phyloP scores from a whole-genome alignment of 2,113 vertebrate species.

The Orycteropus afer region DNA sequence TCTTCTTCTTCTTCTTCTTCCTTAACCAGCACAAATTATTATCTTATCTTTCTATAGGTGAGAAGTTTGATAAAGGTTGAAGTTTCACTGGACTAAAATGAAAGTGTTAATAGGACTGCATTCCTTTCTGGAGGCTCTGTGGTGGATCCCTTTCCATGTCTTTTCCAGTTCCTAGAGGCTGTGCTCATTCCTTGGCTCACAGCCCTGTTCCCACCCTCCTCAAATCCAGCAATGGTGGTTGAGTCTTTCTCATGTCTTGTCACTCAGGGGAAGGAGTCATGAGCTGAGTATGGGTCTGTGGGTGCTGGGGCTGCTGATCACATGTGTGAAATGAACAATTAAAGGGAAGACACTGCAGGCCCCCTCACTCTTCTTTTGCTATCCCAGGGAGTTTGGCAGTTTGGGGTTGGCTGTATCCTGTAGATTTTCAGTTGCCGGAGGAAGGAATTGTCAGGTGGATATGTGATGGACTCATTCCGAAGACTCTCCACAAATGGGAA shows the following conservation, averaged over 20 bases:
- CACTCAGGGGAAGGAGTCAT: background rate
- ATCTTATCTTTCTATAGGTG: too few species aligned
- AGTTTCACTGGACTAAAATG: too few species aligned
- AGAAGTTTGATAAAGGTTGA: too few species aligned
- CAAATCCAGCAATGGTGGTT: background rate
- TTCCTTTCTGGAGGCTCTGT: background rate
- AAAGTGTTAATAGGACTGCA: too few species aligned
- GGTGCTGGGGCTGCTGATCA: conserved; percentile 77
- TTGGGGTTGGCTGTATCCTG: background rate
- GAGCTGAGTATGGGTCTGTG: conserved; percentile 30
- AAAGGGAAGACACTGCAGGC: conserved; percentile 25
- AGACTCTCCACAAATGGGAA: background rate
- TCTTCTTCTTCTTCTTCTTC: too few species aligned
- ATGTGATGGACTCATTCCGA: background rate
- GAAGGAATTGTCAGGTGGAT: background rate
- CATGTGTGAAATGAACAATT: conserved; percentile 50
- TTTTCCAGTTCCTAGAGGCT: background rate
- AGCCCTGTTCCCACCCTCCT: background rate
- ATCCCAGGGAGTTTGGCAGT: background rate
- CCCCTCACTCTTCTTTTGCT: background rate
- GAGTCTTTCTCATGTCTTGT: background rate
- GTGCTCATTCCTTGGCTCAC: background rate
- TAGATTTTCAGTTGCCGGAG: background rate
- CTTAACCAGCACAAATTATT: too few species aligned
- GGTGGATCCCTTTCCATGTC: background rate